Evolutionary conservation across 1,140 invertebrate species (phyloP), one percentile per base, ranked within the genome.

Genomic region (Drosophila seguyi): DNA sequence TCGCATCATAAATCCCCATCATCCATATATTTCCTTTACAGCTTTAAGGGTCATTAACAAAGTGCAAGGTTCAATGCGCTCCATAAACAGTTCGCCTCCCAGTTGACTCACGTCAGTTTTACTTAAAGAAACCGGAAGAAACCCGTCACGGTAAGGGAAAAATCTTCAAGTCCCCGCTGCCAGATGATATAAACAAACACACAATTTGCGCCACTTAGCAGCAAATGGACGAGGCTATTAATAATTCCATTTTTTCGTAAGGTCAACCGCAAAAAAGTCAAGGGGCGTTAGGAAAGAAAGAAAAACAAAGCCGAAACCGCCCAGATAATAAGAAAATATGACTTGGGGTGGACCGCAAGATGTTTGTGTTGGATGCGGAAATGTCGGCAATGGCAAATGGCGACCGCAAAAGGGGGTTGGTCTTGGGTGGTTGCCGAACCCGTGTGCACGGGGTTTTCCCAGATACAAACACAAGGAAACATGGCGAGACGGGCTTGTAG

Each of bases 181-280:
- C 67, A 87, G 88, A 88, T 88, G 85, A 90, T 88, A 84, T 90
- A 88, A 88, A 81, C 84, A 90, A 88, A 88, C 86, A 90, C 85
- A 90, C 85, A 90, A 90, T 90, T 90, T 90, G 86, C 74, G 85
- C 85, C 85, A 90, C 85, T 90, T 90, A 90, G 85, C 85, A 75
- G 85, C 81, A 90, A 90, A 90, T 90, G 85, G 85, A 90, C 81
- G 74, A 75, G 77, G 81, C 85, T 84, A 90, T 90, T 90, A 90
- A 90, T 90, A 90, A 85, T 90, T 90, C 81, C 78, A 67, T 72
- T 88, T 78, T 81, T 82, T 73, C 65, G 60, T 66, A 68, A 59
- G 77, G 80, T 79, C 73, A 77, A 60, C 84, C 83, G 41, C 76
- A 83, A 83, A 79, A 86, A 86, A 81, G 75, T 73, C 72, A 87